Evolutionary conservation across 2,888 invertebrate species (phyloP), one percentile per base, ranked within the genome.

Genomic region (Kuschelorhynchus macadamiae): DNA sequence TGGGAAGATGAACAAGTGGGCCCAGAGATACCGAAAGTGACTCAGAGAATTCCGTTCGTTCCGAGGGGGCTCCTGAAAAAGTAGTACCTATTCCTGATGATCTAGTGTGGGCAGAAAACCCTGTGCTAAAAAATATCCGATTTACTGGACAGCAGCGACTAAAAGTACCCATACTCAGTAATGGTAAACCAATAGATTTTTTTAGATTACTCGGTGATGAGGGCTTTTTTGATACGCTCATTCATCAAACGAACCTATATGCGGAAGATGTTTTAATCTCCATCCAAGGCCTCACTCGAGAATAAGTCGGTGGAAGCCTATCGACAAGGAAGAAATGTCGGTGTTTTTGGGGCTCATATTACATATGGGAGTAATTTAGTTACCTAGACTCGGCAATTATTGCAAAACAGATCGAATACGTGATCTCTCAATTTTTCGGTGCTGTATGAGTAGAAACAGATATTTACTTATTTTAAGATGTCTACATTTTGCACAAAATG

Each of bases 341-440:
- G 32, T 56, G n/a, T 56, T 56, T 56, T 42, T 42, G 16, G 44
- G 44, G 4, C 21, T 56, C 5, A 12, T 12, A 12, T 17, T 56
- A 9, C 56, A 56, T 17, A 56, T 56, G 56, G 56, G 44, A 9
- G 30, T 30, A 12, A 44, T 56, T 14, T 20, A 56, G 44, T 16
- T 56, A 9, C 17, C 17, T 16, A 21, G 30, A 21, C 5, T 56
- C 5, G 25, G 44, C 12, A 44, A 56, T 18, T 56, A 56, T 16
- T 56, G 56, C 44, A 56, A 44, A 25, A 21, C 25, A 14, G 21
- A 56, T 44, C 12, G 32, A 18, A 17, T 42, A 21, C 44, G 25
- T 44, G 12, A 20, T 12, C 12, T 44, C 9, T 5, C 44, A n/a
- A 21, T 18, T 17, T 56, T 44, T 25, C 41, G n/a, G 14, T 21